Base-by-base conservation (phyloP, 2,113 vertebrate species). In the Stigmatopora nigra region DNA sequence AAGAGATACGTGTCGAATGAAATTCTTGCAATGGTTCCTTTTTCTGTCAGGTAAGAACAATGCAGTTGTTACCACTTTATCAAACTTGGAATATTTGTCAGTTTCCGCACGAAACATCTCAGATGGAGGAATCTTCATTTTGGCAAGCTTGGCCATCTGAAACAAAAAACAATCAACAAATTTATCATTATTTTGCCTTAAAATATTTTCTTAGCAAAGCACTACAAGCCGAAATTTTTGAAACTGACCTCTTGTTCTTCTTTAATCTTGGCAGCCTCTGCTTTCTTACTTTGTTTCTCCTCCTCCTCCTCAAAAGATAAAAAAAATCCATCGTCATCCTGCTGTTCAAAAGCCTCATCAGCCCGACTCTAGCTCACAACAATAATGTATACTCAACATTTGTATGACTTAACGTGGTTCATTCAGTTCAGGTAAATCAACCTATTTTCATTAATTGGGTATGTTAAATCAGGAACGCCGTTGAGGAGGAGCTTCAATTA, bases 61-160 rank as follows among this genome's bases (percentile, higher is more conserved):
- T 41, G 38, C 4, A 31, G 5, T 76, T n/a, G n/a, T n/a, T 85
- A 90, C 91, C 82, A 35, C 86, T 52, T 91, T 84, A 64, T 92
- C 89, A 63, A 90, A 91, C 0, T 52, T 67, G 60, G 89, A 91
- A 64, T 94, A 99, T 69, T 97, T 99, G 88, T 98, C 92, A 0
- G 78, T 90, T 63, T 98, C 97, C 0, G 65, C 71, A 63, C 88
- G 87, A 83, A 99, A 98, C 93, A 99, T 90, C 67, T 97, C 91
- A 20, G 87, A 78, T 2, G 97, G 92, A n/a, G 93, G 89, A 61
- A 92, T 86, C 90, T 93, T 96, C 95, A 97, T 99, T 86, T 93
- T 98, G 19, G 88, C 93, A 16, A 96, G 87, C 83, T 94, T 98
- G 3, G 91, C 93, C 67, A 89, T 91, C 97, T 99, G 82, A 48